Base-by-base conservation (phyloP, 2,888 invertebrate species). In the Tortricodes alternella region DNA sequence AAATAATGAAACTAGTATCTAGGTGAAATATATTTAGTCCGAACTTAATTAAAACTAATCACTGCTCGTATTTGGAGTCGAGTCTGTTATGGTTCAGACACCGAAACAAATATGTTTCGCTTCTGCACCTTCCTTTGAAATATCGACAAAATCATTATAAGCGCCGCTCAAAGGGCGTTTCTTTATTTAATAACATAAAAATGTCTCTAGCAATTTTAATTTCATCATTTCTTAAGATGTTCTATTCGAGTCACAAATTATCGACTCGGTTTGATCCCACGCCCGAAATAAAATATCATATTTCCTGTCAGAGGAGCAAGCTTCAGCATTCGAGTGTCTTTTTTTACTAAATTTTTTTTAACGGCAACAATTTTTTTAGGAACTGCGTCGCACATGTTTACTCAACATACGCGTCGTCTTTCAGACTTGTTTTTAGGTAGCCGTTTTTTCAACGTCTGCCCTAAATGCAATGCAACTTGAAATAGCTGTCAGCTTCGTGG, bases 281-380 rank as follows among this genome's bases (percentile, higher is more conserved):
- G 88, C 88, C 86, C 82, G 82, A 89, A 89, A 89, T 90, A 89
- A 90, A 90, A 89, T 90, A 90, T 90, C 90, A 89, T 89, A 89
- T 90, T 89, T 90, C 90, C 89, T 89, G 89, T 87, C 85, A 85
- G 83, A 65, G 80, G 79, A 71, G 74, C 85, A 74, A 83, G 88
- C 87, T 87, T 88, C 83, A 83, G 81, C 65, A 74, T 82, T 87
- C 68, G 80, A 88, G 86, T 83, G 85, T 70, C 71, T 81, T 89
- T 89, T 87, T 88, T 77, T 29, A n/a, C 62, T 67, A 62, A 38
- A 46, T 67, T 71, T 81, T 82, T 84, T 83, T 83, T 83, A 78
- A 78, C 78, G 69, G 74, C 80, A 73, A 74, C 69, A 68, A 53
- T 78, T 85, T 89, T 89, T 89, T 89, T 87, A 83, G 80, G 81